phyloP scores from a whole-genome alignment of 2,888 invertebrate genomes.

The Drosophila nr. perissopoda region DNA sequence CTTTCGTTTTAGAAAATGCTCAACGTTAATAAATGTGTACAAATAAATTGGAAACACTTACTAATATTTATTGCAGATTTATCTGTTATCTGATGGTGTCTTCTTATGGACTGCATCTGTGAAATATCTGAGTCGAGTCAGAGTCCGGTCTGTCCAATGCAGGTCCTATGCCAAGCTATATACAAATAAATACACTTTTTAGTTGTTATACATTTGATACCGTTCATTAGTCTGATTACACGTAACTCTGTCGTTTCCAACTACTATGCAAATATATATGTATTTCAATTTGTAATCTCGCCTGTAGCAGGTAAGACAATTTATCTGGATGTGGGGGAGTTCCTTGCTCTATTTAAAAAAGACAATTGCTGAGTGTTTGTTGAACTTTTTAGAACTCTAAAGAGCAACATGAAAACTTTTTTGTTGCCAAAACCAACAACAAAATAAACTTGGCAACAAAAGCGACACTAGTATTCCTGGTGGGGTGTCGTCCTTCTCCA shows the following conservation, averaged over 20 bases:
- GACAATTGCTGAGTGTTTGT: constrained; percentile 38
- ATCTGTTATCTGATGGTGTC: accelerated
- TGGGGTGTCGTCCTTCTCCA: constrained; percentile 22
- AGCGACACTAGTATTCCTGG: constrained; percentile 14
- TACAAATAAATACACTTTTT: not conserved
- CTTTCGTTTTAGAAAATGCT: not conserved
- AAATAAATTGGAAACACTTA: not conserved
- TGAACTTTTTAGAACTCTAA: constrained; percentile 62
- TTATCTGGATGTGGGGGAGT: not conserved
- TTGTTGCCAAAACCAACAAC: constrained; percentile 11
- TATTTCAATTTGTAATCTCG: constrained; percentile 33
- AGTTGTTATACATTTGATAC: constrained; percentile 18
- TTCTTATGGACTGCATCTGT: constrained; percentile 9
- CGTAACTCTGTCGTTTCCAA: constrained; percentile 8
- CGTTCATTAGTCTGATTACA: constrained; percentile 68
- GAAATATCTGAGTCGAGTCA: not conserved
- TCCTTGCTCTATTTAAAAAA: constrained; percentile 5
- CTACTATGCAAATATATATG: constrained; percentile 12
- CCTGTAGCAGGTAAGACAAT: constrained; percentile 2
- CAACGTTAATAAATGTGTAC: not conserved
- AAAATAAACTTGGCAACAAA: constrained; percentile 40
- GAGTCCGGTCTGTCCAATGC: not conserved
- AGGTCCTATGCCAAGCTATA: not conserved
- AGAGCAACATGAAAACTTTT: constrained; percentile 29
- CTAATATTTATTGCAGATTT: not conserved